phyloP scores from a whole-genome alignment of 2,888 invertebrate genomes.

The Netelia virgata region DNA sequence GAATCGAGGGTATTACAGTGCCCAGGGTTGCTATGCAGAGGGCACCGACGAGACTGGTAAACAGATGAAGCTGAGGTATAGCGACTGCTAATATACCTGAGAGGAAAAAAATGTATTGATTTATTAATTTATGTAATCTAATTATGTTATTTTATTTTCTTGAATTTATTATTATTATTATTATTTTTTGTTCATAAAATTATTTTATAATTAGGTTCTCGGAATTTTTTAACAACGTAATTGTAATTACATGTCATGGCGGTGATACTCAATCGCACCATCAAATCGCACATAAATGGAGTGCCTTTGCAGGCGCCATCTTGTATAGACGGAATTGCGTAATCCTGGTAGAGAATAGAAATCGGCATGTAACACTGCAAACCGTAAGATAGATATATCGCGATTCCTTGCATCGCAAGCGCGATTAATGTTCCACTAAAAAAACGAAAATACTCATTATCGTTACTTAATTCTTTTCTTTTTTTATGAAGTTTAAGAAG shows the following conservation, averaged over 20 bases:
- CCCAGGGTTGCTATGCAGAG: conserved; percentile 74
- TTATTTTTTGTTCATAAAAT: neutral
- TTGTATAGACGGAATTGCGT: conserved; percentile 70
- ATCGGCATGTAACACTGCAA: conserved; percentile 78
- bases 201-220: neutral
- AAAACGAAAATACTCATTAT: neutral
- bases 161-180: conserved; percentile 51
- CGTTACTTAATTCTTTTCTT: neutral
- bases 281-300: conserved; percentile 71
- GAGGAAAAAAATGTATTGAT: conserved; percentile 27
- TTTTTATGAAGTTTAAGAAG: too few species aligned
- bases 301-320: conserved; percentile 66
- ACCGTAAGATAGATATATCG: conserved; percentile 76
- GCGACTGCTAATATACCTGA: conserved; percentile 73
- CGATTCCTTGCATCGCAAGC: conserved; percentile 72
- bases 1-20: conserved; percentile 73
- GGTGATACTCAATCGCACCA: conserved; percentile 74
- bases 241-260: conserved; percentile 72
- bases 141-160: neutral
- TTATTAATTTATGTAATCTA: neutral
- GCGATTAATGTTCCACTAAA: conserved; percentile 69
- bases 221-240: neutral
- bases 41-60: conserved; percentile 74
- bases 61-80: conserved; percentile 74
- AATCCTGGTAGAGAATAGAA: conserved; percentile 70